Percentiles rank a stretch among this genome's conserved stretches.
Conservation (phyloP, 2,797 vertebrate species). For the Ficedula albicollis region DNA sequence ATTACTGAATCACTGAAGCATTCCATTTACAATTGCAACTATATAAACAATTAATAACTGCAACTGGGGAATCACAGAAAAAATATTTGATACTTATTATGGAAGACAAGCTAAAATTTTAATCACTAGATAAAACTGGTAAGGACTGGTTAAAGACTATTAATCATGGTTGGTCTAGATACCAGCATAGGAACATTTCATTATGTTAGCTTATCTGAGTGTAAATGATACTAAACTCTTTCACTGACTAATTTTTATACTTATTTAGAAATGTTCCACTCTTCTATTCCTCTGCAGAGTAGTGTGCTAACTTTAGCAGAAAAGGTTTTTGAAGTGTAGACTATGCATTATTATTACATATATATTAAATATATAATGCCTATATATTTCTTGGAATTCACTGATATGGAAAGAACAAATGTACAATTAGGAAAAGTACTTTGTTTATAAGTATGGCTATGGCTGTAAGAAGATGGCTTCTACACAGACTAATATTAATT, state of each 20-base stretch:
- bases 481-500: neutral
- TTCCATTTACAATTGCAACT: conserved; percentile 64
- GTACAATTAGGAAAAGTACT: neutral
- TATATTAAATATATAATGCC: neutral
- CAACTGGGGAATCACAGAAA: neutral
- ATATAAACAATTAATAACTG: conserved; percentile 71
- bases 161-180: neutral
- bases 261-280: neutral
- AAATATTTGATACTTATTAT: neutral
- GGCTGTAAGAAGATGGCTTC: neutral
- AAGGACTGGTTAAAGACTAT: neutral
- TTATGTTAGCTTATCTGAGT: neutral
- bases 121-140: neutral
- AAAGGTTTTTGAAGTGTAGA: neutral
- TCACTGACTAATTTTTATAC: neutral
- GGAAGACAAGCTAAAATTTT: neutral
- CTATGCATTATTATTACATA: neutral
- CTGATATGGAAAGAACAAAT: neutral
- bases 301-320: neutral
- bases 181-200: neutral
- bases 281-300: neutral
- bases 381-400: neutral
- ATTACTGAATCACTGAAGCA: conserved; percentile 71
- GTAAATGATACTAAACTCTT: neutral
- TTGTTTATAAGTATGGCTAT: neutral